Base-by-base conservation (phyloP, 2,797 vertebrate species). In the Naso thynnoides region DNA sequence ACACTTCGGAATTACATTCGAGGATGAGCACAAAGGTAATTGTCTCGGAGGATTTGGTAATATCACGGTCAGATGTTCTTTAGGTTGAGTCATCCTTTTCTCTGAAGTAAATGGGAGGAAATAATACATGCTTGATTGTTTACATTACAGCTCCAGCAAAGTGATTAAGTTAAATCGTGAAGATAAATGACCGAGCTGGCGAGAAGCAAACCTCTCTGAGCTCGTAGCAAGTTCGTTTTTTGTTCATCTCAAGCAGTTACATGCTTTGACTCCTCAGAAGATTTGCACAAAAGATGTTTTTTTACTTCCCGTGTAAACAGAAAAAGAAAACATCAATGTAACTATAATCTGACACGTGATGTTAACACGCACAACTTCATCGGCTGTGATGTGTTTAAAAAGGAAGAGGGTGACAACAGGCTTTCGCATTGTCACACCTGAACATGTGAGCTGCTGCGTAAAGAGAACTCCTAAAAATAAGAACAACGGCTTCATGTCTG, bases 91-190 rank as follows among this genome's bases (percentile, higher is more conserved):
- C 31, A 55, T 9, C 3, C 18, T 36, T 58, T 68, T 56, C 36
- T 56, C 21, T 18, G 27, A 2, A 67, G 29, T 44, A 31, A 69
- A 66, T 42, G 26, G 23, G 50, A 6, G 50, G n/a, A 68, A 63
- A 71, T 70, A 47, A 81, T 70, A 36, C 16, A 68, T 45, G 36
- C 68, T 49, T 52, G 24, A 60, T 58, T 71, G 60, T 59, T 80
- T 45, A 33, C 15, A 53, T 56, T 62, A 33, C 61, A 63, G 39
- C 57, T 81, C 68, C 39, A 27, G 42, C 13, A 61, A 73, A 70
- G 76, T 73, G 76, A 83, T 71, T 31, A 84, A 76, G 41, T 50
- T 50, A 60, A 83, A 65, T 55, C 2, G 5, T 24, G 16, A 75
- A 68, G 53, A 82, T 54, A 16, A 59, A 59, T 49, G 60, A 3